phyloP scores from a whole-genome alignment of 2,888 invertebrate genomes.

The Rhamphomyia laevipes region DNA sequence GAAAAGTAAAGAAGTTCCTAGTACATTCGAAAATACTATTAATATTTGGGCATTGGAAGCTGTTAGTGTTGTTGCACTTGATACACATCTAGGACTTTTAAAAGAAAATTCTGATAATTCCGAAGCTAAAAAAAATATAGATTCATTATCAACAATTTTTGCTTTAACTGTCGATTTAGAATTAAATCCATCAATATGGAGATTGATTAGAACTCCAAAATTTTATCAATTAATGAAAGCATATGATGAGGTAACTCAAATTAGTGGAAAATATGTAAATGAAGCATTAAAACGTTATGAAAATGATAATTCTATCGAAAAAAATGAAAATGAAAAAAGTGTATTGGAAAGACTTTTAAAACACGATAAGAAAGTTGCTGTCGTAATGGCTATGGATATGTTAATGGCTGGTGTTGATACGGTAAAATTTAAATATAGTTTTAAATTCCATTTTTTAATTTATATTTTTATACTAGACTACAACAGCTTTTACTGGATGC shows the following conservation, averaged over 20 bases:
- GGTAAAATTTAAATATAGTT: conserved; percentile 36
- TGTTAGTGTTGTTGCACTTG: conserved; percentile 35
- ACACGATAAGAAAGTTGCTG: conserved; percentile 48
- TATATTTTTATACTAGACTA: conserved; percentile 25
- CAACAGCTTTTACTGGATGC: conserved; percentile 19
- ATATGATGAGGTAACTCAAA: conserved; percentile 21
- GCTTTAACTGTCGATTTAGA: conserved; percentile 22
- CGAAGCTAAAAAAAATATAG: conserved; percentile 10
- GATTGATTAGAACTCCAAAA: conserved; percentile 23
- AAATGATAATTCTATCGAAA: conserved; percentile 24
- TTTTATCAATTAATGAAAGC: conserved; percentile 23
- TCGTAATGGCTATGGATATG: conserved; percentile 59
- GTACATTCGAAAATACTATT: conserved; percentile 40
- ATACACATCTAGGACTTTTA: conserved; percentile 29
- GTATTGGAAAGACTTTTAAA: conserved; percentile 51
- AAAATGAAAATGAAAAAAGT: conserved; percentile 42
- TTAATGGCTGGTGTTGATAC: conserved; percentile 60
- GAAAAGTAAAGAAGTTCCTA: conserved; percentile 30
- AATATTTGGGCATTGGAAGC: conserved; percentile 49
- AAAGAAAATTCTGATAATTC: conserved; percentile 14
- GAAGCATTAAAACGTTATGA: conserved; percentile 23
- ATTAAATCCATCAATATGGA: conserved; percentile 30
- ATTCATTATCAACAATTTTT: conserved; percentile 18
- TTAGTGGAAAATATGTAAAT: conserved; percentile 27
- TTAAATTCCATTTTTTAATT: not conserved